These are phyloP conservation scores for Pachycephus smyrnensis DNA, from an alignment of 2,888 invertebrate genomes.

Conservation along the genomic window DNA sequence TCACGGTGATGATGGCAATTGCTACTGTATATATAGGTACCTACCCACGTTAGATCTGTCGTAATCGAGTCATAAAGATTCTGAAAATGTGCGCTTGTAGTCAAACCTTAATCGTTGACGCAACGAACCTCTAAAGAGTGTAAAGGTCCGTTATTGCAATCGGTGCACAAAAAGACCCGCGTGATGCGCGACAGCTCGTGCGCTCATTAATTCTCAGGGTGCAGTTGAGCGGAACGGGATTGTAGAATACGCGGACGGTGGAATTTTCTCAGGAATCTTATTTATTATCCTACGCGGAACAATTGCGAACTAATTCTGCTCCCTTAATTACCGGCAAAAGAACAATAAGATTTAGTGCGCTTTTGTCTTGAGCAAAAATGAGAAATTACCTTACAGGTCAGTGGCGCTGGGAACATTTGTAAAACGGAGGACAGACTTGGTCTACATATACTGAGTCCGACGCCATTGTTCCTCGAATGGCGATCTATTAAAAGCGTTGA, in stretches of 20 bases:
- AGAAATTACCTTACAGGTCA: constrained; percentile 64
- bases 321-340: constrained; percentile 65
- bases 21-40: background rate
- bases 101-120: background rate
- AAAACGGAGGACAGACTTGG: constrained; percentile 34
- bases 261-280: constrained; percentile 64
- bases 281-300: constrained; percentile 61
- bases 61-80: background rate
- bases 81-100: background rate
- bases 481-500: background rate
- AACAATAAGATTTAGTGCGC: constrained; percentile 66
- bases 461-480: constrained; percentile 2
- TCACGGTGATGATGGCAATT: background rate
- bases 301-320: constrained; percentile 65
- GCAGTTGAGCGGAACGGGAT: constrained; percentile 54
- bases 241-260: constrained; percentile 47
- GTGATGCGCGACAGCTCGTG: constrained; percentile 12
- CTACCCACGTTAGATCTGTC: background rate
- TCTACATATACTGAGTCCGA: background rate
- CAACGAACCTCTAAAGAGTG: background rate
- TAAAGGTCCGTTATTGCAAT: constrained; percentile 27
- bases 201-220: constrained; percentile 53
- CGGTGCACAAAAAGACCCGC: constrained; percentile 3
- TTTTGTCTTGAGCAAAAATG: constrained; percentile 65
- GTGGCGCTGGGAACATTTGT: constrained; percentile 45